Percentiles rank a stretch among this genome's conserved stretches.
phyloP scores from a whole-genome alignment of 2,113 vertebrate species.

The Saiga tatarica region DNA sequence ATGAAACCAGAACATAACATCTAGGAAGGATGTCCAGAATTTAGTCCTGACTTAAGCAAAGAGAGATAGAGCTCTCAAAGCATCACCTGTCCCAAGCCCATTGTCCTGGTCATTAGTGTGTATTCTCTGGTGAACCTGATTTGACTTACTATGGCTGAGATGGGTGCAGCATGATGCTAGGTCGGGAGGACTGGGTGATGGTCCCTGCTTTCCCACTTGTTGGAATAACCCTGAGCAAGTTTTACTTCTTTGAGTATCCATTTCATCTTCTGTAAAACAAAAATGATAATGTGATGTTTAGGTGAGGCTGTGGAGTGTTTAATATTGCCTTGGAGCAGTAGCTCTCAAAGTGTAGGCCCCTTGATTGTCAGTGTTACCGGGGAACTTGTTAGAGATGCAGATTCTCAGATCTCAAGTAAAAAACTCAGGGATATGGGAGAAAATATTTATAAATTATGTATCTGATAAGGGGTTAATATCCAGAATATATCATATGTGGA shows the following conservation, averaged over 20 bases:
- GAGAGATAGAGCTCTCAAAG: neutral
- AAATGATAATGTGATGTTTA: neutral
- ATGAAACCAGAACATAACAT: neutral
- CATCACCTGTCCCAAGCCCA: neutral
- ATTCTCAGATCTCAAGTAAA: neutral
- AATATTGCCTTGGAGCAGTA: no score
- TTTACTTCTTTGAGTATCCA: neutral
- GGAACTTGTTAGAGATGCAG: slow-evolving; percentile 24
- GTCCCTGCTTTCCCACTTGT: neutral
- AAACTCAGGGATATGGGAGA: neutral
- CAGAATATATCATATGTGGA: neutral
- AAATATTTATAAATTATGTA: neutral
- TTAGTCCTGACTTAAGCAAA: neutral
- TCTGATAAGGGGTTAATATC: neutral
- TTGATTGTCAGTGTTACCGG: neutral
- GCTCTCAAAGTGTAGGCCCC: neutral
- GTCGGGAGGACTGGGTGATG: neutral
- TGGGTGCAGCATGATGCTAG: neutral
- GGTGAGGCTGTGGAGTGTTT: neutral
- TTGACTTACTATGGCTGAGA: neutral
- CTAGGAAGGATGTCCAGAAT: neutral
- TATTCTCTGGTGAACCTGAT: neutral
- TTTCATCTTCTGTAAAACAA: neutral
- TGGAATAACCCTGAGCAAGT: neutral
- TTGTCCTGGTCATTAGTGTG: neutral